phyloP scores from a whole-genome alignment of 2,113 vertebrate species.

The Syngnathus floridae region DNA sequence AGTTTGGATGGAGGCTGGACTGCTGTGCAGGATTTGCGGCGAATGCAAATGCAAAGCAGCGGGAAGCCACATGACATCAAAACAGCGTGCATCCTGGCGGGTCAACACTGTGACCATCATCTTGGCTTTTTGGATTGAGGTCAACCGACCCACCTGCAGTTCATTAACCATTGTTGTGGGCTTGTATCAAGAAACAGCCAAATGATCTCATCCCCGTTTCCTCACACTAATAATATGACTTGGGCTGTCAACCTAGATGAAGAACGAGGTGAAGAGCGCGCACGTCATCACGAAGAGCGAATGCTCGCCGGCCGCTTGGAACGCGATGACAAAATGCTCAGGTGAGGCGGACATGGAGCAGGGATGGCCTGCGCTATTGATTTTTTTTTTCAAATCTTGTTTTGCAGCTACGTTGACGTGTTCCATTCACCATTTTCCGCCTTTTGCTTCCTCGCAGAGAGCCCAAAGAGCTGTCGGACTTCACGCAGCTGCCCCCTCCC shows the following conservation, averaged over 20 bases:
- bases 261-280: conserved; percentile 78
- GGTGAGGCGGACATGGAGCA: conserved; percentile 66
- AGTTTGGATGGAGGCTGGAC: not conserved
- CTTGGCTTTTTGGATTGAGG: not conserved
- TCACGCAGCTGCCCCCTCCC: conserved; percentile 81
- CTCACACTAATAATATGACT: not conserved
- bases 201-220: not conserved
- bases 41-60: no score
- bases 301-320: conserved; percentile 83
- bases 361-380: not conserved
- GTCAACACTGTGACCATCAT: not conserved
- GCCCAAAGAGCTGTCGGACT: conserved; percentile 88
- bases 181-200: no score
- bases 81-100: not conserved
- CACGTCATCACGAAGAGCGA: conserved; percentile 79
- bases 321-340: conserved; percentile 87
- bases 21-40: not conserved
- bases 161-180: not conserved
- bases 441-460: conserved; percentile 69
- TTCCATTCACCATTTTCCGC: not conserved
- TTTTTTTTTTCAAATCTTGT: not conserved
- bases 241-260: conserved; percentile 66
- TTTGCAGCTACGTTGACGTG: not conserved
- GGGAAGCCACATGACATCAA: not conserved
- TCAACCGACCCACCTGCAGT: not conserved